Evolutionary conservation across 23 tunicate species (phyloP).

Genomic region (Phallusia fumigata): DNA sequence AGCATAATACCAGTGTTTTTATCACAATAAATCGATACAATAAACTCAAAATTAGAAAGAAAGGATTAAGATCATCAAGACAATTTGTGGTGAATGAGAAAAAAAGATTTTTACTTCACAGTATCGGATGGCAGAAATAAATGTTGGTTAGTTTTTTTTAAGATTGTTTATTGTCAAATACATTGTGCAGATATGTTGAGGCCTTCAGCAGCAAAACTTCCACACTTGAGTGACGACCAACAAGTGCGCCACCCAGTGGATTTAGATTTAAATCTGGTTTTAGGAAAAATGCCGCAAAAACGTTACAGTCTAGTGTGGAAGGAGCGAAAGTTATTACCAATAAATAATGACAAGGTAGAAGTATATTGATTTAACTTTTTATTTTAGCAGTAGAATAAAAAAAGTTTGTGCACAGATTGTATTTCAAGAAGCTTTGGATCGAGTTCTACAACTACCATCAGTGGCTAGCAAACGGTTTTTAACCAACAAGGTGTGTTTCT

Average conservation of each 20-base stretch:
- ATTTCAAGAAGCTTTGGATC: slow-evolving; percentile 42
- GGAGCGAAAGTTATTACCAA: background rate
- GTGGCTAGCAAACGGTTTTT: slow-evolving; percentile 86
- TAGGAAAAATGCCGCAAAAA: slow-evolving; percentile 80
- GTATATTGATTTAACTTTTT: background rate
- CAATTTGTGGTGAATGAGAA: too few relatives aligned
- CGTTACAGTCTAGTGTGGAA: slow-evolving; percentile 28
- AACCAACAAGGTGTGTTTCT: slow-evolving; percentile 64
- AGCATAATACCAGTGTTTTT: too few relatives aligned
- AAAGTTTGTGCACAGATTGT: slow-evolving; percentile 4
- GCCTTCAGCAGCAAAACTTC: background rate
- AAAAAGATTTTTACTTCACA: too few relatives aligned
- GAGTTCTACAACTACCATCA: slow-evolving; percentile 66
- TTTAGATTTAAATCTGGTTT: slow-evolving; percentile 59
- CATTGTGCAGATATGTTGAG: background rate
- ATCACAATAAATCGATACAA: too few relatives aligned
- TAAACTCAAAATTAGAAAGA: too few relatives aligned
- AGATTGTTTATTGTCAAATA: too few relatives aligned
- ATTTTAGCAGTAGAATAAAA: background rate
- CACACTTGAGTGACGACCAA: background rate
- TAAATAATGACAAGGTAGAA: slow-evolving; percentile 19
- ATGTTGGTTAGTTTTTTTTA: too few relatives aligned
- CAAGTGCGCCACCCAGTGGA: slow-evolving; percentile 58
- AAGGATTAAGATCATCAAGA: too few relatives aligned
- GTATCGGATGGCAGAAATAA: too few relatives aligned